Evolutionary conservation across 2,888 invertebrate genomes (phyloP).

Genomic region (Lasioglossum morio): DNA sequence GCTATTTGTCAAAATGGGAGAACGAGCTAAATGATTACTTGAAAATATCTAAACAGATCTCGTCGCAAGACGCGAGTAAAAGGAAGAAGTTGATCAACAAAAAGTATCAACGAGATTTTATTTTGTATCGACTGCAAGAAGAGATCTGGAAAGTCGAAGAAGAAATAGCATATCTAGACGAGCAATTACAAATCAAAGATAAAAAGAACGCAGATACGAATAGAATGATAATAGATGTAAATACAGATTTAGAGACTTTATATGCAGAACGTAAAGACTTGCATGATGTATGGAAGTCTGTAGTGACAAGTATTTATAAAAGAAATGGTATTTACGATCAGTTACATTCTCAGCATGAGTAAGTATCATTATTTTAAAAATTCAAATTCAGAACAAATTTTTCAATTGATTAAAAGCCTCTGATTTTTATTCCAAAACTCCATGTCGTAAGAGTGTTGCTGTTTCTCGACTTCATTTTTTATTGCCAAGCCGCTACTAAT

Average conservation of each 20-base stretch:
- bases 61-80: slow-evolving; percentile 86
- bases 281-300: slow-evolving; percentile 91
- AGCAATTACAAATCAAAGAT: slow-evolving; percentile 89
- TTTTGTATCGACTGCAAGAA: slow-evolving; percentile 89
- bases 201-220: slow-evolving; percentile 87
- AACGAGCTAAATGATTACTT: slow-evolving; percentile 88
- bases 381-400: not conserved
- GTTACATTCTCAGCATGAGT: slow-evolving; percentile 87
- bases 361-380: slow-evolving; percentile 69
- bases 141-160: slow-evolving; percentile 90
- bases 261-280: slow-evolving; percentile 90
- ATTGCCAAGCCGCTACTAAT: not conserved
- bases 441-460: not conserved
- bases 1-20: slow-evolving; percentile 88
- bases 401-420: not conserved
- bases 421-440: not conserved
- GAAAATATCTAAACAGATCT: slow-evolving; percentile 88
- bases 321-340: slow-evolving; percentile 89
- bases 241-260: slow-evolving; percentile 90
- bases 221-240: slow-evolving; percentile 88
- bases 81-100: slow-evolving; percentile 82
- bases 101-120: slow-evolving; percentile 86
- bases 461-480: not conserved
- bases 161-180: slow-evolving; percentile 87
- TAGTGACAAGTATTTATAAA: slow-evolving; percentile 89